Evolutionary conservation across 2,797 vertebrate species (phyloP), one percentile per base, ranked within the genome.

Genomic region (Manis pentadactyla): DNA sequence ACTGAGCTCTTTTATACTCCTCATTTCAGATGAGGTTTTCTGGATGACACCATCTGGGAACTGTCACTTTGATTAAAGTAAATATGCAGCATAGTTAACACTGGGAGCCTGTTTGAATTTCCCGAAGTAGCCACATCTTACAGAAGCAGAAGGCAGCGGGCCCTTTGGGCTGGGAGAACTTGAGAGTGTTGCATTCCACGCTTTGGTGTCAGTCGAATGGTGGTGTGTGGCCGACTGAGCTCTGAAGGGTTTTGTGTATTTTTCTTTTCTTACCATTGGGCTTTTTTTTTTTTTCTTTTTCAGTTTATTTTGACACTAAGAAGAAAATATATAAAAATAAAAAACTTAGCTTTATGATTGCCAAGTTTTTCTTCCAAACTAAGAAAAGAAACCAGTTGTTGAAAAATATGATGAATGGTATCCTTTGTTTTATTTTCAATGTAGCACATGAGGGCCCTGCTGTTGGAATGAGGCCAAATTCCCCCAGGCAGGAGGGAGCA

Each of bases 11-110:
- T 88, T 8, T 86, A n/a, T 74, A 75, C 53, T 96, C 49, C 61
- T 94, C 7, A 63, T 95, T 97, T 74, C 71, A 86, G 96, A 86
- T 78, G 93, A 97, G 91, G 88, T 75, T 87, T 87, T 92, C 90
- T 98, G 84, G 97, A 95, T 97, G 96, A 98, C 96, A 98, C 78
- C 87, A 92, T 96, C 95, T 98, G 96, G 98, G 96, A 97, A 97
- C 95, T 97, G 97, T 98, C 79, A 97, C 96, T 96, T 95, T 96
- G 97, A 97, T 98, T 97, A 94, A 98, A 97, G 94, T 96, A 97
- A 97, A 96, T 94, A 96, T 64, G 96, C 93, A 94, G 93, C 86
- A 7, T 42, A 83, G 73, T 94, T 96, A 90, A 95, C 95, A 87
- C 34, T 77, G 93, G 96, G 84, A 75, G 39, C 57, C 97, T 81